A percentile compares a stretch with the other conserved stretches of the same genome.
These are phyloP conservation scores for Pachypeltis micranthus DNA, from an alignment of 1,140 invertebrate genomes.

Conservation along the genomic window DNA sequence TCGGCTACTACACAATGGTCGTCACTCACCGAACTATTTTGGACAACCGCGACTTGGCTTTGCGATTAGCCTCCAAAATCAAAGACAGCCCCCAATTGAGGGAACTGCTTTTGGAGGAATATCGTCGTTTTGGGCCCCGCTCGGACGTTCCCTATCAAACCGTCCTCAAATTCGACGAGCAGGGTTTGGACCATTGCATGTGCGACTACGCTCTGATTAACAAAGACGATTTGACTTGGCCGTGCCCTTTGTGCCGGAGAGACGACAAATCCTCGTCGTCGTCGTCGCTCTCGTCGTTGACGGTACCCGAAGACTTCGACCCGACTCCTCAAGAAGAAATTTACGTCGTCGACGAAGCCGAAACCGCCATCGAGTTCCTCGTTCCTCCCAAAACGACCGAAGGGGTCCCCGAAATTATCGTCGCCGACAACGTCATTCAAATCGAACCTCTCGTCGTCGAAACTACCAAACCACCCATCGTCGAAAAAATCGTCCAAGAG, in stretches of 20 bases:
- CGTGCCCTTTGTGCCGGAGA: not conserved
- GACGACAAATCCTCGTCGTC: not conserved
- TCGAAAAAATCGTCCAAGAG: not conserved
- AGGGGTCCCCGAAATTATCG: not conserved
- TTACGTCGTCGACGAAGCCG: not conserved
- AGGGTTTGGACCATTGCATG: not conserved
- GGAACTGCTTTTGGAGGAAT: not conserved
- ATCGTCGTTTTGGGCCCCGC: not conserved
- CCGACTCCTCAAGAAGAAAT: not conserved
- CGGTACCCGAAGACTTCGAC: not conserved
- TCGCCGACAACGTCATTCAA: not conserved
- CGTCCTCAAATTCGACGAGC: not conserved
- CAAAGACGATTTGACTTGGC: not conserved
- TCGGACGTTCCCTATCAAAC: not conserved
- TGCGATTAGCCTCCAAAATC: not conserved
- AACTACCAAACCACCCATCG: not conserved
- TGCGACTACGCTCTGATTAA: not conserved
- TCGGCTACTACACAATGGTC: not conserved
- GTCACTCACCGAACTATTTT: not conserved
- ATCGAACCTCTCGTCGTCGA: not conserved
- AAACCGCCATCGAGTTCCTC: not conserved
- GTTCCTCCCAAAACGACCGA: not conserved
- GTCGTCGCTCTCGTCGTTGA: not conserved
- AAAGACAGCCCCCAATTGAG: not conserved
- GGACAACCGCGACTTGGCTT: not conserved